Conservation (phyloP, 1,140 invertebrate genomes). For the Oppia nitens region DNA sequence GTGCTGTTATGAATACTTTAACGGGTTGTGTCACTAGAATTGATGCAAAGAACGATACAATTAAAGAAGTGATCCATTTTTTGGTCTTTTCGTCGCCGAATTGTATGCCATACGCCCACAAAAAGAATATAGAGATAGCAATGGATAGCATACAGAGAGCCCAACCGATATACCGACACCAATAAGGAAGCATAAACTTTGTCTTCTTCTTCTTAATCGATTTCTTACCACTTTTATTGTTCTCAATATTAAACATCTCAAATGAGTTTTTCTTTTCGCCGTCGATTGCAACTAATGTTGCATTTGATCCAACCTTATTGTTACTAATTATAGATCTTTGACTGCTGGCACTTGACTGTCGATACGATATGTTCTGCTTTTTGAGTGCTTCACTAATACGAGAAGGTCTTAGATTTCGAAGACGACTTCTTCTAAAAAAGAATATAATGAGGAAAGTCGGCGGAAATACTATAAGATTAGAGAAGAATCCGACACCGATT, state of each 20-base stretch:
- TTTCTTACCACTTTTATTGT: neutral
- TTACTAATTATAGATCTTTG: neutral
- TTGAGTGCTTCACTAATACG: slow-evolving; percentile 26
- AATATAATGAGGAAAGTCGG: slow-evolving; percentile 35
- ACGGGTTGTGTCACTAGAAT: slow-evolving; percentile 39
- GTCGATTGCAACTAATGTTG: neutral
- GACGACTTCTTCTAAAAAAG: slow-evolving; percentile 32
- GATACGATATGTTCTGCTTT: slow-evolving; percentile 19
- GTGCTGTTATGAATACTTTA: slow-evolving; percentile 35
- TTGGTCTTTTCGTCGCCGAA: slow-evolving; percentile 38
- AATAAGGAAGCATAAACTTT: slow-evolving; percentile 32
- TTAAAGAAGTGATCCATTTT: slow-evolving; percentile 38
- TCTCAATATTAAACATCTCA: slow-evolving; percentile 2
- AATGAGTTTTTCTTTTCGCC: slow-evolving; percentile 11
- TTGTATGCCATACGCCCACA: slow-evolving; percentile 36
- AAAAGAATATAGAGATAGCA: slow-evolving; percentile 31
- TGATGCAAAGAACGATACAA: slow-evolving; percentile 37
- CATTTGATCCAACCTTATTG: neutral
- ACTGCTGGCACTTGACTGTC: neutral
- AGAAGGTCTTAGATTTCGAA: slow-evolving; percentile 27
- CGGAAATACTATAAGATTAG: slow-evolving; percentile 35
- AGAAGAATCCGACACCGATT: slow-evolving; percentile 29
- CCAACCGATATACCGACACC: slow-evolving; percentile 35
- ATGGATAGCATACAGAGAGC: slow-evolving; percentile 30
- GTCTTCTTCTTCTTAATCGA: slow-evolving; percentile 18